Percentiles rank a stretch among this genome's conserved stretches.
Conservation (phyloP, 1,140 invertebrate genomes). For the Araneus ventricosus region DNA sequence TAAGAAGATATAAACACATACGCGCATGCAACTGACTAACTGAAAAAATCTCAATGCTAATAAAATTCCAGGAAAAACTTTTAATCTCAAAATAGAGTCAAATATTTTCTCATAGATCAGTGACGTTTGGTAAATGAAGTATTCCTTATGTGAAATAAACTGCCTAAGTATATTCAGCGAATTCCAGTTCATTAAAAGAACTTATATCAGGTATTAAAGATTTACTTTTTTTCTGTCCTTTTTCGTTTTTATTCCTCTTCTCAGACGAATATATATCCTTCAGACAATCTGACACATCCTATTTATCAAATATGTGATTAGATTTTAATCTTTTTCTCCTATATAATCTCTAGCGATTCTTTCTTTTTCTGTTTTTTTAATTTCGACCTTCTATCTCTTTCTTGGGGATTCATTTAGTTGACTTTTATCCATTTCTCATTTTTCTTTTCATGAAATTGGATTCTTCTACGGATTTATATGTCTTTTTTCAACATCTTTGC, state of each 20-base stretch:
- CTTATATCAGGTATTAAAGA: background rate
- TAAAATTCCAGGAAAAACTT: too few relatives aligned
- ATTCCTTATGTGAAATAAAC: too few relatives aligned
- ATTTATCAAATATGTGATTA: constrained; percentile 51
- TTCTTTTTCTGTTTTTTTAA: background rate
- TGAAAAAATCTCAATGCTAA: too few relatives aligned
- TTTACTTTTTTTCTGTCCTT: background rate
- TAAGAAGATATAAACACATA: too few relatives aligned
- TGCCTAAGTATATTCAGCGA: background rate
- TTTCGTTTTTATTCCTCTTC: background rate
- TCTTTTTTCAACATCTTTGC: too few relatives aligned
- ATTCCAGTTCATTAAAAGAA: background rate
- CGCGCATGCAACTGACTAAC: too few relatives aligned
- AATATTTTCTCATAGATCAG: too few relatives aligned
- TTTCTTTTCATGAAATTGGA: background rate
- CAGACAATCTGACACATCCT: constrained; percentile 44
- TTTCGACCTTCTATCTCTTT: background rate
- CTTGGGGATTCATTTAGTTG: background rate
- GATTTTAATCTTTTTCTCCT: constrained; percentile 46
- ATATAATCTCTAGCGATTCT: background rate
- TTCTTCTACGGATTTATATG: background rate
- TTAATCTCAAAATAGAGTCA: too few relatives aligned
- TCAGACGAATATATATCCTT: background rate
- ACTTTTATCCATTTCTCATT: constrained; percentile 34
- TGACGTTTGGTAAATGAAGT: too few relatives aligned